phyloP scores from a whole-genome alignment of 2,888 invertebrate species.

The Mantis religiosa region DNA sequence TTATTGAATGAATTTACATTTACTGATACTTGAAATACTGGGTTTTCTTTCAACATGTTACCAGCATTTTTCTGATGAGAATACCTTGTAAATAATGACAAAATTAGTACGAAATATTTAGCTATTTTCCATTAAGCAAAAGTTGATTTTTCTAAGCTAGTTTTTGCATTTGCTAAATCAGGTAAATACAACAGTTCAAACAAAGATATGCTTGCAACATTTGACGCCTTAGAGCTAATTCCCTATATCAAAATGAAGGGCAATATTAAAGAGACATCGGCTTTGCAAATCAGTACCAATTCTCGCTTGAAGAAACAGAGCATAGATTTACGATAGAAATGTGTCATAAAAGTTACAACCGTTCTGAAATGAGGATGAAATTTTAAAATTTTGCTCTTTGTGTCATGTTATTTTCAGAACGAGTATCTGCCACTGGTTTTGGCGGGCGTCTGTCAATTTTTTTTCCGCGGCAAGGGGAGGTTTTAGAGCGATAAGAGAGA shows the following conservation, averaged over 20 bases:
- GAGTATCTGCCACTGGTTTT: neutral
- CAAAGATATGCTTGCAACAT: neutral
- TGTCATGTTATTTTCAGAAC: neutral
- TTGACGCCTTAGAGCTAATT: neutral
- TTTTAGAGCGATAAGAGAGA: neutral
- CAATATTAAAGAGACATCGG: neutral
- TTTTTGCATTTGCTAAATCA: too few relatives aligned
- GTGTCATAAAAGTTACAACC: neutral
- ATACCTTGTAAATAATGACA: too few relatives aligned
- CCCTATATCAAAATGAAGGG: neutral
- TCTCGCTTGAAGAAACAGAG: neutral
- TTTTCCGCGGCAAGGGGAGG: too few relatives aligned
- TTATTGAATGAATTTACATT: too few relatives aligned
- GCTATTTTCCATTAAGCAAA: too few relatives aligned
- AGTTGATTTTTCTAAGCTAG: too few relatives aligned
- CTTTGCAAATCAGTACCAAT: neutral
- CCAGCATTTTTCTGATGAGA: too few relatives aligned
- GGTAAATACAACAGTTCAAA: neutral
- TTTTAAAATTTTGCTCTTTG: neutral
- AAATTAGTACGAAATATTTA: too few relatives aligned
- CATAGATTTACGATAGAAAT: neutral
- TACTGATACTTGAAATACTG: too few relatives aligned
- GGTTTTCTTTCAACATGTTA: too few relatives aligned
- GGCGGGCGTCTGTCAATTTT: conserved; percentile 1
- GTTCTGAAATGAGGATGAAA: neutral